Base-by-base conservation (phyloP, 2,113 vertebrate genomes). In the Ursus arctos region DNA sequence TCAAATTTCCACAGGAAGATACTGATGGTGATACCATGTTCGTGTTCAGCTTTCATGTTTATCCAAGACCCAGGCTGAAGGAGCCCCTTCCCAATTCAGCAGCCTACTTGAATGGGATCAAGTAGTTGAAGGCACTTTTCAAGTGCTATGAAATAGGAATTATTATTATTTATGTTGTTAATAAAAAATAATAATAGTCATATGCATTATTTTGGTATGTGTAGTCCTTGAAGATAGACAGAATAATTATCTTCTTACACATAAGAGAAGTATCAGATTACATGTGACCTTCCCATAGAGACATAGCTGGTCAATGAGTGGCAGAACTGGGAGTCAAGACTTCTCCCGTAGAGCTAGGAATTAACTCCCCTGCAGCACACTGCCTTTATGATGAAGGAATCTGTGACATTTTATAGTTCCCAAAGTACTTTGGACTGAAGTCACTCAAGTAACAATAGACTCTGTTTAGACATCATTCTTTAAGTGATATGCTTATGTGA, bases 241-340 rank as follows among this genome's bases (percentile, higher is more conserved):
- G 13, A 57, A 47, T 80, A 26, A 59, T 43, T 33, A 57, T 36
- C 31, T 94, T 79, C 28, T 71, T 85, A 40, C 4, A 57, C 18
- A 4, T 43, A 91, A 95, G 21, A 72, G 95, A 94, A 67, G 28
- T 57, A 59, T 88, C 33, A n/a, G 19, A 87, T 94, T 67, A 53
- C 12, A 95, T 77, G 13, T 72, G 57, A 88, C 10, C 9, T 15
- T 86, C 14, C 26, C 72, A 72, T 18, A 33, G 91, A 40, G 13
- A 72, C 24, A 18, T 22, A 55, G 7, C 15, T 92, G 72, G 53
- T 67, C 59, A 87, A 0, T 31, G 49, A 33, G 21, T 65, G 63
- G 63, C 26, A 61, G 43, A 18, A 33, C 19, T 0, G 4, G 47
- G 43, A 85, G 31, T 80, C 28, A 4, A 15, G 43, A 28, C 18